phyloP scores from a whole-genome alignment of 2,797 vertebrate genomes.

The Sphenopsis melanotis region DNA sequence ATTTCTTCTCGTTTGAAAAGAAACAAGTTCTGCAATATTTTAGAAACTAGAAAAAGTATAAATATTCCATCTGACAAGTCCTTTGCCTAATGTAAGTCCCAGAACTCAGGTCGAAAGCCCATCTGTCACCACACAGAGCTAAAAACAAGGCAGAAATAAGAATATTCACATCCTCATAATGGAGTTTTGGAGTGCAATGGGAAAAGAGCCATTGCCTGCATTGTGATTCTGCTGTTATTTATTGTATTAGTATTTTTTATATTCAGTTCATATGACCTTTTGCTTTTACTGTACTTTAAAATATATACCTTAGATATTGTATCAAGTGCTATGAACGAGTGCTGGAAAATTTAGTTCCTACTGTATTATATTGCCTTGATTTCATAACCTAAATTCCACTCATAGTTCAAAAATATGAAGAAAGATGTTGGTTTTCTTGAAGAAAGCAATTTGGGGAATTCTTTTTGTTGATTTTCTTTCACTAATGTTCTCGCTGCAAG shows the following conservation, averaged over 20 bases:
- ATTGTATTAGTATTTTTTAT: constrained; percentile 17
- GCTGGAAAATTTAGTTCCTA: constrained; percentile 11
- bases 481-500: not conserved
- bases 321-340: constrained; percentile 8
- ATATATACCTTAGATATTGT: constrained; percentile 16
- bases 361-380: not conserved
- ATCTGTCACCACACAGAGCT: not conserved
- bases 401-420: not conserved
- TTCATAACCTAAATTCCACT: constrained; percentile 38
- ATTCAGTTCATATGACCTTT: constrained; percentile 41
- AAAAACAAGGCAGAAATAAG: constrained; percentile 28
- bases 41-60: not conserved
- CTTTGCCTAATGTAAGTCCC: not conserved
- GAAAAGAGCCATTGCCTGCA: constrained; percentile 11
- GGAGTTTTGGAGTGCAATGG: not conserved
- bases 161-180: constrained; percentile 4
- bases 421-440: constrained; percentile 2
- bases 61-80: not conserved
- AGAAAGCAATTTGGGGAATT: not conserved
- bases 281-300: not conserved
- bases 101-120: not conserved
- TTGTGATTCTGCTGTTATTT: constrained; percentile 40
- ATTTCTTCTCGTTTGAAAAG: not conserved
- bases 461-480: not conserved
- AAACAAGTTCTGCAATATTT: not conserved